A percentile compares a stretch with the other conserved stretches of the same genome.
Evolutionary conservation across 2,888 invertebrate genomes (phyloP).

Genomic region (Cremastobaeus sp.): DNA sequence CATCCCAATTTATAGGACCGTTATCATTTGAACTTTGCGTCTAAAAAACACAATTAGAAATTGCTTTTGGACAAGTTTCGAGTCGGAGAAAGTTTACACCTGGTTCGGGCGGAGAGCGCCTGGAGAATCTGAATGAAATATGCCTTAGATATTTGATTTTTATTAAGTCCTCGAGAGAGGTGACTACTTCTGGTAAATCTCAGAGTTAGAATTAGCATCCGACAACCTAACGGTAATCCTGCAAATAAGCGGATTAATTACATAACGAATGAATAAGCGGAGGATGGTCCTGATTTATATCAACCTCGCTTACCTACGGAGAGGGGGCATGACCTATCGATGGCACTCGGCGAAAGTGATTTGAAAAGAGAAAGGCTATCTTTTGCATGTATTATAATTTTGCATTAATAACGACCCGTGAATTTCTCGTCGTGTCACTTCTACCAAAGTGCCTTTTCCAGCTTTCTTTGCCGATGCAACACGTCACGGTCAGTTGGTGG

Average conservation of each 20-base stretch:
- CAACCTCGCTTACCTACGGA: too few relatives aligned
- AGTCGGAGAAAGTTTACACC: conserved; percentile 9
- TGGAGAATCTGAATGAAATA: not conserved
- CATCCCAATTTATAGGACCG: too few relatives aligned
- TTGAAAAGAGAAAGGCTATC: conserved; percentile 71
- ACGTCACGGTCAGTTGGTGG: too few relatives aligned
- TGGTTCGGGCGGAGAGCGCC: too few relatives aligned
- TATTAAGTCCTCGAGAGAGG: not conserved
- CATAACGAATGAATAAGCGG: conserved; percentile 6
- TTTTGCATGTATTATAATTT: conserved; percentile 52
- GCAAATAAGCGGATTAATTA: conserved; percentile 9
- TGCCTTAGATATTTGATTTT: conserved; percentile 5
- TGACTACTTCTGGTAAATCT: conserved; percentile 9
- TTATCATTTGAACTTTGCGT: not conserved
- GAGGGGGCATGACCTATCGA: not conserved
- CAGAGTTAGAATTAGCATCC: not conserved
- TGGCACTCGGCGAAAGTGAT: conserved; percentile 68
- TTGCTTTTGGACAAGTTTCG: not conserved
- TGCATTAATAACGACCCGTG: conserved; percentile 56
- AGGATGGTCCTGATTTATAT: conserved; percentile 43
- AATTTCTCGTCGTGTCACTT: not conserved
- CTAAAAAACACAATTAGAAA: conserved; percentile 2
- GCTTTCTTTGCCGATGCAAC: too few relatives aligned
- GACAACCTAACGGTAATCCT: conserved; percentile 3
- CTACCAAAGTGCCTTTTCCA: too few relatives aligned